Base-by-base conservation (phyloP, 2,888 invertebrate genomes). In the Pterostichus madidus region DNA sequence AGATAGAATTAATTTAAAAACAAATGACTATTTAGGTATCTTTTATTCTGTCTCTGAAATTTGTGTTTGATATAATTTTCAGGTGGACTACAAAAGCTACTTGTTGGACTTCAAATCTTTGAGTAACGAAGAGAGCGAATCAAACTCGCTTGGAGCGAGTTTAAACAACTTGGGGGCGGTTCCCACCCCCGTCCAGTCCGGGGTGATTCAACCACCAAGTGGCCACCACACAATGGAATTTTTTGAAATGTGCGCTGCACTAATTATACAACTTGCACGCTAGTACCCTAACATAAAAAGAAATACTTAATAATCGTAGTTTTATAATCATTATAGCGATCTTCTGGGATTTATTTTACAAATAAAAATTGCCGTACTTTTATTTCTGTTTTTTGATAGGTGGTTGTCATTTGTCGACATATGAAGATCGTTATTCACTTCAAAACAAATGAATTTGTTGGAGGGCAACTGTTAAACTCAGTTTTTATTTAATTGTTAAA, bases 141-240 rank as follows among this genome's bases (percentile, higher is more conserved):
- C 90, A 24, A 89, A 90, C 32, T 88, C 88, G 59, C 87, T 88
- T 82, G 90, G 89, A 86, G 87, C 87, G 49, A 85, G 86, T 35
- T 83, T 85, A 44, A 84, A 86, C 44, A 83, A 88, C 32, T 84
- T 88, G 76, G 88, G 88, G 39, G 86, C 88, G n/a, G 85, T 89
- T 39, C 87, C 89, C 0, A 89, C 89, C 0, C 89, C 89, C 7
- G 87, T 90, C 39, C 86, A 87, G 83, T 82, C 64, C 86, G 88
- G 79, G 84, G 85, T 88, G 10, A 53, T 81, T 46, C 59, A 80
- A 46, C 78, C 83, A 15, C 85, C 90, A 31, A 85, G 82, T 31
- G 96, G 96, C 0, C 98, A 99, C 88, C 98, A 98, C 90, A 99
- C 99, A 0, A 98, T 99, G 97, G 99, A 99, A 91, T 99, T 99